These are phyloP conservation scores for Drosophila kokeensis DNA, from an alignment of 2,888 invertebrate species.

Conservation along the genomic window DNA sequence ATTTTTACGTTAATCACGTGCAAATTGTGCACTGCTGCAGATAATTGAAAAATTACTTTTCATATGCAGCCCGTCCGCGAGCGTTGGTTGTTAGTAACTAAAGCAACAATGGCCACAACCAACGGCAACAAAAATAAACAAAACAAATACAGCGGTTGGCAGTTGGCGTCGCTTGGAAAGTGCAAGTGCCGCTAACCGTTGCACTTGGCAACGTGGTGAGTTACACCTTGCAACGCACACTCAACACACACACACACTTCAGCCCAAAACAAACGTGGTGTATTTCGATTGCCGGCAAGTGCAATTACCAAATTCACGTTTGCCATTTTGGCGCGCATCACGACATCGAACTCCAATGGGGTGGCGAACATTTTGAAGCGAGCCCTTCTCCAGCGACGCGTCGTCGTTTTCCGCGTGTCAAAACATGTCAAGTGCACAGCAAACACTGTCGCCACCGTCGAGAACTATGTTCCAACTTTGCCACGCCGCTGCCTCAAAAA, in stretches of 20 bases:
- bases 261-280: constrained; percentile 22
- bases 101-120: constrained; percentile 70
- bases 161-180: constrained; percentile 65
- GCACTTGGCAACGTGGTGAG: constrained; percentile 46
- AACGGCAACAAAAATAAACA: constrained; percentile 51
- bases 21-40: constrained; percentile 48
- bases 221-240: constrained; percentile 50
- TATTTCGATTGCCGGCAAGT: constrained; percentile 31
- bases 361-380: constrained; percentile 57
- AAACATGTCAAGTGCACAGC: constrained; percentile 78
- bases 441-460: constrained; percentile 74
- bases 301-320: constrained; percentile 66
- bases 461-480: constrained; percentile 68
- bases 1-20: constrained; percentile 68
- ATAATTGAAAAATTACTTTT: constrained; percentile 59
- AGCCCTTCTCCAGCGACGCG: constrained; percentile 38
- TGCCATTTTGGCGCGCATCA: constrained; percentile 74
- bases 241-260: not conserved
- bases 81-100: constrained; percentile 69
- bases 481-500: constrained; percentile 42
- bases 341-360: constrained; percentile 69
- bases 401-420: constrained; percentile 64
- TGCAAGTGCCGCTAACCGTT: constrained; percentile 64
- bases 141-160: constrained; percentile 15
- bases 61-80: constrained; percentile 36